phyloP scores from a whole-genome alignment of 2,888 invertebrate species.

The Hemithea aestivaria region DNA sequence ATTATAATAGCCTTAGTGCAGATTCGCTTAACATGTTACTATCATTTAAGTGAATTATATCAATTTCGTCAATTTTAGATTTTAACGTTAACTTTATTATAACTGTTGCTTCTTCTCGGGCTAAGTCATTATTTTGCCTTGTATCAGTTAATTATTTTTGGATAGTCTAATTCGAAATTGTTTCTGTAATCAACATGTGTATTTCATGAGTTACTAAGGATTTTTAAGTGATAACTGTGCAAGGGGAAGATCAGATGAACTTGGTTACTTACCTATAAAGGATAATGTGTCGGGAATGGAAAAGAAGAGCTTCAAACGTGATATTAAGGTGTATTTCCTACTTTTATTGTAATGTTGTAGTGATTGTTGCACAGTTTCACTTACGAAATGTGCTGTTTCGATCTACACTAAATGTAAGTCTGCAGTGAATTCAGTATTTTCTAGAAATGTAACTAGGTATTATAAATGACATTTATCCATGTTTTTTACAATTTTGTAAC shows the following conservation, averaged over 20 bases:
- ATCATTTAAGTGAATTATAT: slow-evolving; percentile 72
- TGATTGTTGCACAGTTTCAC: slow-evolving; percentile 68
- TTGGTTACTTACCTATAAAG: slow-evolving; percentile 37
- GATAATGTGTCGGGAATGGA: slow-evolving; percentile 18
- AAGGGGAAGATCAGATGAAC: slow-evolving; percentile 53
- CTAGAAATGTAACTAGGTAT: slow-evolving; percentile 66
- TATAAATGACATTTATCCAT: slow-evolving; percentile 57
- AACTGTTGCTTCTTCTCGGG: slow-evolving; percentile 47
- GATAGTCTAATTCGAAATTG: slow-evolving; percentile 23
- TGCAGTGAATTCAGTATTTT: slow-evolving; percentile 67
- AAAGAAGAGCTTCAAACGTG: slow-evolving; percentile 62
- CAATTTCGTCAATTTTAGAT: slow-evolving; percentile 79
- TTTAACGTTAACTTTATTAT: slow-evolving; percentile 56
- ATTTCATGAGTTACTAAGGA: slow-evolving; percentile 35
- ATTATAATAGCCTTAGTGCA: slow-evolving; percentile 42
- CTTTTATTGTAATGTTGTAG: slow-evolving; percentile 41
- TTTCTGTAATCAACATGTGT: slow-evolving; percentile 29
- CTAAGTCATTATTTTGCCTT: slow-evolving; percentile 25
- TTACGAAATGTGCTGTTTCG: slow-evolving; percentile 55
- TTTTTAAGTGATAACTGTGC: slow-evolving; percentile 66
- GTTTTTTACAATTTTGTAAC: slow-evolving; percentile 70
- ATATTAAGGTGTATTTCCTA: slow-evolving; percentile 46
- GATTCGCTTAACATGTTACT: slow-evolving; percentile 48
- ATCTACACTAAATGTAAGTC: slow-evolving; percentile 51
- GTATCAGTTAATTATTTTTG: slow-evolving; percentile 21